Evolutionary conservation across 2,797 vertebrate species (phyloP), one percentile per base, ranked within the genome.

Genomic region (Cottoperca gobio): DNA sequence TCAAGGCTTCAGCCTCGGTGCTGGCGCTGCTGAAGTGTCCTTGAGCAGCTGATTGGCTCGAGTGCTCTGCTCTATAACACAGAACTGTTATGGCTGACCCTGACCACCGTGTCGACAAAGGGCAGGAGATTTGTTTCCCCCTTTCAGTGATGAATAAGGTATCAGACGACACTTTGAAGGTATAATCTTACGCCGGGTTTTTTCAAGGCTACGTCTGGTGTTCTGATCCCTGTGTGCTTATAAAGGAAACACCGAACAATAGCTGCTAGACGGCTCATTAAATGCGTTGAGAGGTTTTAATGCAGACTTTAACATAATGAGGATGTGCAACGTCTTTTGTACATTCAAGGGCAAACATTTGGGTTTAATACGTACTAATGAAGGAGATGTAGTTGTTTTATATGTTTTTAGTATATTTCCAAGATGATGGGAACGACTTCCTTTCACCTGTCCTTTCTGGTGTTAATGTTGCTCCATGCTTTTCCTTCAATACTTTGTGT

Each of bases 121-220:
- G 19, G 59, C 0, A 12, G 33, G 5, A 52, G n/a, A 63, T 55
- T n/a, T 46, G 24, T 66, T 23, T 62, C 14, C 42, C 1, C 1
- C 35, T 40, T 23, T 8, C 7, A 10, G 33, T 35, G 48, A 80
- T 84, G 73, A 73, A 74, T 76, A 43, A 58, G 39, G 52, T 48
- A 52, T 82, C 64, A 82, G 62, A 60, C 37, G 5, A 50, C 72
- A 40, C 68, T 82, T 76, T 70, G 19, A 74, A 76, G 19, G 17
- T 17, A 45, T 73, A 33, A 76, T 80, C 52, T 61, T n/a, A 31
- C 21, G 50, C 37, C 10, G 3, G 0, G 26, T 2, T 57, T 72
- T 33, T 63, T 55, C 19, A 16, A 55, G 1, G 24, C 31, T n/a
- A 1, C 65, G 71, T 68, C 68, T 80, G 77, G 21, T 60, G 78